A percentile compares a stretch with the other conserved stretches of the same genome.
phyloP scores from a whole-genome alignment of 2,797 vertebrate species.

The Cirrhinus molitorella region DNA sequence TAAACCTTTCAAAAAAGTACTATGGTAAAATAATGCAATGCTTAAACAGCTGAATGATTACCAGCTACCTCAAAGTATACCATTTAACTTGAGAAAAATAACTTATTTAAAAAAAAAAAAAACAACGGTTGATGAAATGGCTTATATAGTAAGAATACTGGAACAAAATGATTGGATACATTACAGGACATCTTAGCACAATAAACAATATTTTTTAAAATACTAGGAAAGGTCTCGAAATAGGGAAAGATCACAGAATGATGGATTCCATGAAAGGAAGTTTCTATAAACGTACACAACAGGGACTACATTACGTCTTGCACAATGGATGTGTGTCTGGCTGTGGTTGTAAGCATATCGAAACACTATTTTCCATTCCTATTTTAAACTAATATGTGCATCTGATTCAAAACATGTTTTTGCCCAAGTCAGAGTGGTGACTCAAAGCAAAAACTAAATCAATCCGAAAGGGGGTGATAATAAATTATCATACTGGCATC shows the following conservation, averaged over 20 bases:
- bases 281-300: neutral
- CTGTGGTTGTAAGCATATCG: neutral
- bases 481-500: constrained; percentile 30
- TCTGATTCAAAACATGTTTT: constrained; percentile 28
- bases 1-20: neutral
- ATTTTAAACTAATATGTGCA: constrained; percentile 18
- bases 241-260: neutral
- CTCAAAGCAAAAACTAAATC: constrained; percentile 40
- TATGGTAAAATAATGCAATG: neutral
- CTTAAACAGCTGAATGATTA: neutral
- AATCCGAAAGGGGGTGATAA: neutral
- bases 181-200: neutral
- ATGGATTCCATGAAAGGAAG: neutral
- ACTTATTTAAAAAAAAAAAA: neutral
- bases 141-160: neutral
- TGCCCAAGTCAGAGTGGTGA: constrained; percentile 17
- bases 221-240: neutral
- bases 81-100: too few relatives aligned
- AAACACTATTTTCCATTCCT: constrained; percentile 26
- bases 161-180: neutral
- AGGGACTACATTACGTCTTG: neutral
- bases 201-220: neutral
- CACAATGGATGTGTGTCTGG: neutral
- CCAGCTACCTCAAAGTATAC: neutral
- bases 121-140: neutral